Evolutionary conservation across 1,140 invertebrate genomes (phyloP).

Genomic region (Frieseomelitta varia): DNA sequence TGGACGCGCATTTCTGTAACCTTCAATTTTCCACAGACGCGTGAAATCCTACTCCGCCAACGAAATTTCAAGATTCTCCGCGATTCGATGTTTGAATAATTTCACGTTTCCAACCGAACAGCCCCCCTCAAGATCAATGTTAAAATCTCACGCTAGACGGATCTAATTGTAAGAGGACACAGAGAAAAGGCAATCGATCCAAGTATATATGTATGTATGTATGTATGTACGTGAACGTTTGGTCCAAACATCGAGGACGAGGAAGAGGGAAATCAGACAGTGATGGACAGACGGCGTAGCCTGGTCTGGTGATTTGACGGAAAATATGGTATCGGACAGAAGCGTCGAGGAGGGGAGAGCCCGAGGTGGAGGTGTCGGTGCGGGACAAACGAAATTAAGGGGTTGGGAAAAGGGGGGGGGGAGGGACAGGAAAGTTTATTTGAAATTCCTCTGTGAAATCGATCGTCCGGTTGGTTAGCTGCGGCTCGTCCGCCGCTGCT

Average conservation of each 20-base stretch:
- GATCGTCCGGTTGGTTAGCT: conserved; percentile 36
- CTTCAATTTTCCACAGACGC: too few relatives aligned
- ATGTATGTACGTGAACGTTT: not conserved
- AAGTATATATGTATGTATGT: too few relatives aligned
- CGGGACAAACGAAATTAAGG: conserved; percentile 31
- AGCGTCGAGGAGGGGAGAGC: not conserved
- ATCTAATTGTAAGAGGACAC: not conserved
- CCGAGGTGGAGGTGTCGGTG: not conserved
- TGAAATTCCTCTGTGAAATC: conserved; percentile 39
- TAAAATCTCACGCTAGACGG: too few relatives aligned
- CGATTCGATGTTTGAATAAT: too few relatives aligned
- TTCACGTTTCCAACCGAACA: too few relatives aligned
- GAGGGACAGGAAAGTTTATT: conserved; percentile 8
- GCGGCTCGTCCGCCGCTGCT: not conserved
- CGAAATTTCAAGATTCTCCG: too few relatives aligned
- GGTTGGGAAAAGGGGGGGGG: too few relatives aligned
- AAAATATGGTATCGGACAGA: not conserved
- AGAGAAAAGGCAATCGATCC: not conserved
- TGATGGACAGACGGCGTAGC: not conserved
- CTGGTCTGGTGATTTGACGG: not conserved
- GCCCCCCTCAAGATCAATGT: too few relatives aligned
- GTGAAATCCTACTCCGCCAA: too few relatives aligned
- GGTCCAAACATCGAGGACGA: not conserved
- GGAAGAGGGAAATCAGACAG: not conserved
- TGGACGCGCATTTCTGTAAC: too few relatives aligned